These are phyloP conservation scores for Agrypnia vestita DNA, from an alignment of 1,140 invertebrate species.

Conservation along the genomic window DNA sequence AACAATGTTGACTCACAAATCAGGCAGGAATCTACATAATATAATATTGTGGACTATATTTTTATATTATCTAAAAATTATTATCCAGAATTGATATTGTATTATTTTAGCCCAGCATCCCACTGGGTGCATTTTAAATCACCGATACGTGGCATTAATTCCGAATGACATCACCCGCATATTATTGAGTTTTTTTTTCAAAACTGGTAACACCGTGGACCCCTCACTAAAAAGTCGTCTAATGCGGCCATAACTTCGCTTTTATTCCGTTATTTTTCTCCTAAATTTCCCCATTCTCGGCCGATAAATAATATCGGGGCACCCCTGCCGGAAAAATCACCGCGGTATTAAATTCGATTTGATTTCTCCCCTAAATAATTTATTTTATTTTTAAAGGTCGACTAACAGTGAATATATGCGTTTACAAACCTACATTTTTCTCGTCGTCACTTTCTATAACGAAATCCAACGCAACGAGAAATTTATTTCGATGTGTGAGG, in stretches of 20 bases:
- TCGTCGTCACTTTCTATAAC: too few relatives aligned
- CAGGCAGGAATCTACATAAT: too few relatives aligned
- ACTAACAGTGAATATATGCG: too few relatives aligned
- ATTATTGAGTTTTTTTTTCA: conserved; percentile 36
- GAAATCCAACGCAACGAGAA: too few relatives aligned
- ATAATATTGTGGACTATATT: too few relatives aligned
- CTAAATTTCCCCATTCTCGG: conserved; percentile 58
- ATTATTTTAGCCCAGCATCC: too few relatives aligned
- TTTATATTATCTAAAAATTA: too few relatives aligned
- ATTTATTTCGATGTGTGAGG: too few relatives aligned
- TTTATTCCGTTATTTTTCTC: conserved; percentile 61
- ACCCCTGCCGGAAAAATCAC: conserved; percentile 49
- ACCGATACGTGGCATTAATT: conserved; percentile 14
- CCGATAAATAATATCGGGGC: conserved; percentile 57
- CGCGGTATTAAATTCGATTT: conserved; percentile 47
- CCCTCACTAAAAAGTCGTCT: conserved; percentile 44
- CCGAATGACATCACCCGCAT: conserved; percentile 18
- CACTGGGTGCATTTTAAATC: not conserved
- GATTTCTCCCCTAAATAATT: not conserved
- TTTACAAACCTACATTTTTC: too few relatives aligned
- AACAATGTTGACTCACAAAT: too few relatives aligned
- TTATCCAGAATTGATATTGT: too few relatives aligned
- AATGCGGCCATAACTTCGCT: conserved; percentile 57
- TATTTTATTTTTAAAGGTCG: too few relatives aligned
- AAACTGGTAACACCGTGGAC: not conserved